These are phyloP conservation scores for Chydorus sphaericus DNA, from an alignment of 2,888 invertebrate species.

Conservation along the genomic window DNA sequence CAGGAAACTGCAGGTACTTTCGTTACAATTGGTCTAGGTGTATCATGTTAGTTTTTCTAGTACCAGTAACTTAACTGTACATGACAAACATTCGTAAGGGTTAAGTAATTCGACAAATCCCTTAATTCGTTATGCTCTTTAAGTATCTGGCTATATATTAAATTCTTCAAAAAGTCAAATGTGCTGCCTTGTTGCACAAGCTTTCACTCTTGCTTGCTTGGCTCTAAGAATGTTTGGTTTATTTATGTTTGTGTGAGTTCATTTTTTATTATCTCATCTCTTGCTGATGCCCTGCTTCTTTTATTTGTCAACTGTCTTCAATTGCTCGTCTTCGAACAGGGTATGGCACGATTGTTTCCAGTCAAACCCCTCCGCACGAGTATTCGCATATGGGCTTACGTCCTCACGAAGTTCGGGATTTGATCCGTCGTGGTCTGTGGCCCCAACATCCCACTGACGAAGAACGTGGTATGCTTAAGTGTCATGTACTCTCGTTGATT, in stretches of 20 bases:
- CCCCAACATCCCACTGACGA: slow-evolving; percentile 9
- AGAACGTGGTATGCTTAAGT: slow-evolving; percentile 3
- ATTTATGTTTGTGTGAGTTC: not conserved
- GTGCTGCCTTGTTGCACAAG: too few relatives aligned
- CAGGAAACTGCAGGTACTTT: too few relatives aligned
- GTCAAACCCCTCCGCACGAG: slow-evolving; percentile 1
- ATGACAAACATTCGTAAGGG: too few relatives aligned
- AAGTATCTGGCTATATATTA: too few relatives aligned
- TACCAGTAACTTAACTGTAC: too few relatives aligned
- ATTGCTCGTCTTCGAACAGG: not conserved
- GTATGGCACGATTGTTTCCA: not conserved
- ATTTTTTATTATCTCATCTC: not conserved
- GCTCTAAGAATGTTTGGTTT: not conserved
- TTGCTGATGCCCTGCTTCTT: not conserved
- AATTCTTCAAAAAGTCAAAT: too few relatives aligned
- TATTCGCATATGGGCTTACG: slow-evolving; percentile 9
- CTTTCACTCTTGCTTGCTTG: too few relatives aligned
- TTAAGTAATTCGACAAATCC: too few relatives aligned
- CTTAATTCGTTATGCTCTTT: too few relatives aligned
- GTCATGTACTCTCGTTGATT: not conserved
- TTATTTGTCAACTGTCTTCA: not conserved
- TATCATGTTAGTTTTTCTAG: too few relatives aligned
- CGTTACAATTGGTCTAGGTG: too few relatives aligned
- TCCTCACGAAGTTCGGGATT: slow-evolving; percentile 14
- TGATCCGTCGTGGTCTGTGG: slow-evolving; percentile 14